Evolutionary conservation across 2,113 vertebrate species (phyloP).

Genomic region (Lepisosteus oculatus): DNA sequence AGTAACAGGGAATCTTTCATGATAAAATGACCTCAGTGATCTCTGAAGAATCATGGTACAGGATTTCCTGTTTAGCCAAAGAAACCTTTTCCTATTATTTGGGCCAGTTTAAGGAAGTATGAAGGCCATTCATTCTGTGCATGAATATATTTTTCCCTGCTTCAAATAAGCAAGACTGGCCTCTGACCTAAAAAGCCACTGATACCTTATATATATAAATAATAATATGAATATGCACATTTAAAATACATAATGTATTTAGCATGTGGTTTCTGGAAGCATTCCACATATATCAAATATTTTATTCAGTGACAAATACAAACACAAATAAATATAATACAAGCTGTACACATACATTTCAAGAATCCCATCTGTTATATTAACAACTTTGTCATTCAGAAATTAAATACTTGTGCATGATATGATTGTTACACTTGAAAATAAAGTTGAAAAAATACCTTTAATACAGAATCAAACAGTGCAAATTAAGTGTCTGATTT

Average conservation of each 20-base stretch:
- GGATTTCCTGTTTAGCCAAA: constrained; percentile 26
- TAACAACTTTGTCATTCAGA: too few relatives aligned
- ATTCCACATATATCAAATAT: not conserved
- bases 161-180: constrained; percentile 4
- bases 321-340: constrained; percentile 9
- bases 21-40: constrained; percentile 11
- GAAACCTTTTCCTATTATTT: constrained; percentile 19
- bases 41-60: constrained; percentile 13
- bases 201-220: constrained; percentile 18
- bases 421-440: not conserved
- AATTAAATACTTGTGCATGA: not conserved
- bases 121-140: not conserved
- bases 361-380: too few relatives aligned
- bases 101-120: constrained; percentile 10
- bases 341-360: too few relatives aligned
- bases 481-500: too few relatives aligned
- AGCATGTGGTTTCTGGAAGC: not conserved
- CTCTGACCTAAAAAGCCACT: constrained; percentile 13
- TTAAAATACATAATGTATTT: not conserved
- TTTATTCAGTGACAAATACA: not conserved
- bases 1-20: constrained; percentile 15
- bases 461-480: not conserved
- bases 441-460: not conserved
- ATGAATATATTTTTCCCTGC: not conserved
- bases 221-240: constrained; percentile 1